A percentile compares a stretch with the other conserved stretches of the same genome.
These are phyloP conservation scores for Ochotona curzoniae DNA, from an alignment of 2,113 vertebrate genomes.

Conservation along the genomic window DNA sequence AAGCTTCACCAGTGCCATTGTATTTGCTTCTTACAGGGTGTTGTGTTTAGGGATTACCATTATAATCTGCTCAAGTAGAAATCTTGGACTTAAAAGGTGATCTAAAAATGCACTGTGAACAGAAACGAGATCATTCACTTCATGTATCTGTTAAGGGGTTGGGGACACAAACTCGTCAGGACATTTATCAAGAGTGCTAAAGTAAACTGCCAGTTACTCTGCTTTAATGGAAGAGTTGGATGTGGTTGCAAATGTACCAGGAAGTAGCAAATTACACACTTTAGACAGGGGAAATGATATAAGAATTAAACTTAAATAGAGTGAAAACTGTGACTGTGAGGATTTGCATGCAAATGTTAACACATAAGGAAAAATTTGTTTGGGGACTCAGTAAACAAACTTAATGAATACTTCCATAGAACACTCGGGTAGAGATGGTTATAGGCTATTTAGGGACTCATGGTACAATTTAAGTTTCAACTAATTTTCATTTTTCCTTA, in stretches of 20 bases:
- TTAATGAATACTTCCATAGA: not conserved
- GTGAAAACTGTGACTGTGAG: not conserved
- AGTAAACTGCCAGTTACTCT: not conserved
- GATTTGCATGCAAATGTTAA: not conserved
- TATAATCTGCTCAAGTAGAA: constrained; percentile 21
- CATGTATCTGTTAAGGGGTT: not conserved
- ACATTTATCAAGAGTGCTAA: not conserved
- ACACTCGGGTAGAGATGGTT: not conserved
- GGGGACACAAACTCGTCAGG: not conserved
- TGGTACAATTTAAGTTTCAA: constrained; percentile 47
- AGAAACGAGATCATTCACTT: not conserved
- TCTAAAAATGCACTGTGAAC: constrained; percentile 36
- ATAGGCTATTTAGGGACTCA: constrained; percentile 6
- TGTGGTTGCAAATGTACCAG: not conserved
- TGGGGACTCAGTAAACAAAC: not conserved
- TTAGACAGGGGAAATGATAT: not conserved
- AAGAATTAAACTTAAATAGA: not conserved
- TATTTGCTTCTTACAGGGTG: not conserved
- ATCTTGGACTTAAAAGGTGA: constrained; percentile 9
- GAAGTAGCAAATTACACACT: not conserved
- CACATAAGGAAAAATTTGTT: not conserved
- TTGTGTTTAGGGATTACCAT: constrained; percentile 8
- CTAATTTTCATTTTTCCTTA: constrained; percentile 20
- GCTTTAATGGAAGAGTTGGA: not conserved
- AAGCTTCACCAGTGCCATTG: not conserved